Evolutionary conservation across 2,113 vertebrate species (phyloP).

Genomic region (Crypturellus undulatus): DNA sequence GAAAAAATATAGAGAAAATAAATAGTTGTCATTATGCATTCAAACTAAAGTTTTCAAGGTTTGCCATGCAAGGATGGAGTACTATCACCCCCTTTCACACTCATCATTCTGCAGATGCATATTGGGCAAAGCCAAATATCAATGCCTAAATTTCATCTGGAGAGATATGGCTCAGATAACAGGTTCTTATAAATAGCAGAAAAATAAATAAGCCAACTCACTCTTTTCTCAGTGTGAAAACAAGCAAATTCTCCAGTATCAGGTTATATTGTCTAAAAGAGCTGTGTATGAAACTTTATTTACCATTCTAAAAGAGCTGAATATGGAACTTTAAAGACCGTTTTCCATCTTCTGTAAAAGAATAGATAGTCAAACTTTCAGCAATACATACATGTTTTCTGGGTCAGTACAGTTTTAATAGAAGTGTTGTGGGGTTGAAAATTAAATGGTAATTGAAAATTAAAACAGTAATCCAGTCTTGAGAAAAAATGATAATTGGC

Average conservation of each 20-base stretch:
- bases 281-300: fast-evolving
- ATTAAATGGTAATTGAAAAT: not conserved
- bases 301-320: not conserved
- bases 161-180: not conserved
- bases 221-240: not conserved
- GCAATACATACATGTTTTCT: no score
- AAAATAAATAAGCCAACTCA: not conserved
- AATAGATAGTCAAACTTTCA: not conserved
- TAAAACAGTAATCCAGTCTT: not conserved
- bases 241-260: not conserved
- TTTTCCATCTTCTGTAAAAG: not conserved
- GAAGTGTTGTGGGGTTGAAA: not conserved
- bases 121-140: not conserved
- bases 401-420: not conserved
- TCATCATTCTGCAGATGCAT: not conserved
- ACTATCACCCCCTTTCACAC: not conserved
- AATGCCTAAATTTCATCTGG: not conserved
- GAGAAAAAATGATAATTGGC: not conserved
- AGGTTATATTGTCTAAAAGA: not conserved
- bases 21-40: not conserved
- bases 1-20: not conserved
- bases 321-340: not conserved
- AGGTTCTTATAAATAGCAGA: not conserved
- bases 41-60: not conserved
- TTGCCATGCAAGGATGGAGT: not conserved